Percentiles rank a stretch among this genome's conserved stretches.
Conservation (phyloP, 2,113 vertebrate genomes). For the Ceuthmochares aereus region DNA sequence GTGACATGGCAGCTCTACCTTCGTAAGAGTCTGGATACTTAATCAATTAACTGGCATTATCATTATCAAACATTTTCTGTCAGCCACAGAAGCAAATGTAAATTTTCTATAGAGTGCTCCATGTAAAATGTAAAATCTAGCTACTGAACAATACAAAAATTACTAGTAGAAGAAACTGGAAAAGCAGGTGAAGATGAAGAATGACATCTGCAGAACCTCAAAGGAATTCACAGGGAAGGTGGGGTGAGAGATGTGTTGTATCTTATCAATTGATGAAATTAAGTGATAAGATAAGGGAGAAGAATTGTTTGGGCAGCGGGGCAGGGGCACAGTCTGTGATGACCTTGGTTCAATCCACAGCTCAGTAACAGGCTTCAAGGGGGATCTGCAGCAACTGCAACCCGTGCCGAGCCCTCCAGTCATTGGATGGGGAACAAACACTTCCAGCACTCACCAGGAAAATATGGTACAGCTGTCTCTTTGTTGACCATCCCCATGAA, state of each 20-base stretch:
- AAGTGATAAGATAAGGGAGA: neutral
- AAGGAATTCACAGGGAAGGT: neutral
- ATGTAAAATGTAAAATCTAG: neutral
- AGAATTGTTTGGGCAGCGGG: neutral
- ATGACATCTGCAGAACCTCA: neutral
- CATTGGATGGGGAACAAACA: neutral
- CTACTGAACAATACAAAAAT: conserved; percentile 13
- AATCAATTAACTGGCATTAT: neutral
- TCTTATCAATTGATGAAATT: neutral
- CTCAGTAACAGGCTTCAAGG: neutral
- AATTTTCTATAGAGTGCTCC: neutral
- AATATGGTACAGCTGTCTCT: neutral
- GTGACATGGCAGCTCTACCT: neutral
- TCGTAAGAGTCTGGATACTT: neutral
- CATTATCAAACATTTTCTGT: neutral
- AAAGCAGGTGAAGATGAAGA: neutral
- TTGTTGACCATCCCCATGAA: neutral
- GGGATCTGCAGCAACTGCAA: neutral
- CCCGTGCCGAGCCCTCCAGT: accelerated
- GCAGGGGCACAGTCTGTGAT: neutral
- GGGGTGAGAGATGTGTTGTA: neutral
- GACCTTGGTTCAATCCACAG: neutral
- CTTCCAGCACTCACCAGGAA: neutral
- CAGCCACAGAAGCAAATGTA: neutral
- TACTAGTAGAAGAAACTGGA: neutral